These are phyloP conservation scores for Dicerorhinus sumatrensis DNA, from an alignment of 2,113 vertebrate genomes.

Conservation along the genomic window DNA sequence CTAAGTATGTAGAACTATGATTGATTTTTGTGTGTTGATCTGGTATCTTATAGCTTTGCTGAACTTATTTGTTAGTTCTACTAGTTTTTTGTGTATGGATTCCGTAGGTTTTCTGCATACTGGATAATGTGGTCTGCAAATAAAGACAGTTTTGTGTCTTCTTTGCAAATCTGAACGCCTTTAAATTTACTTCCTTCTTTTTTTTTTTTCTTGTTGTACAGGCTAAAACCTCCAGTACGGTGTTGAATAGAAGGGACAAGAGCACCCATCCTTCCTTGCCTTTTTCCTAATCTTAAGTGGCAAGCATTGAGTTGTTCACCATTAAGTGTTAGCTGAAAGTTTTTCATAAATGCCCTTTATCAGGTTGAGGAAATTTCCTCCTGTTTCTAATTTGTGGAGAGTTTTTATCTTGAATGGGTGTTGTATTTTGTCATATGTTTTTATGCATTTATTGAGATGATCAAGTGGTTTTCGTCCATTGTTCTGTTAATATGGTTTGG, in stretches of 20 bases:
- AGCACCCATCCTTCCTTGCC: neutral
- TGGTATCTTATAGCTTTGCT: neutral
- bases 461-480: neutral
- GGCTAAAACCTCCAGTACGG: neutral
- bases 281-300: no score
- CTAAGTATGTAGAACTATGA: neutral
- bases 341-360: no score
- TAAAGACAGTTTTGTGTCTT: neutral
- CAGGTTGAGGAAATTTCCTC: no score
- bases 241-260: neutral
- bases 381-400: no score
- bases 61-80: neutral
- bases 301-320: no score
- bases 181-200: neutral
- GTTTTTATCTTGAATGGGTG: no score
- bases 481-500: neutral
- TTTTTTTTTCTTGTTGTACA: neutral
- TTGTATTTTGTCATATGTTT: neutral
- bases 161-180: conserved; percentile 1
- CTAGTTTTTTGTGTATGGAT: neutral
- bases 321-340: no score
- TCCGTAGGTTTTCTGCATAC: neutral
- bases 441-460: neutral
- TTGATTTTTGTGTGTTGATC: neutral
- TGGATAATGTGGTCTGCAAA: neutral